Evolutionary conservation across 1,140 invertebrate species (phyloP).

Genomic region (Mizuhopecten yessoensis): DNA sequence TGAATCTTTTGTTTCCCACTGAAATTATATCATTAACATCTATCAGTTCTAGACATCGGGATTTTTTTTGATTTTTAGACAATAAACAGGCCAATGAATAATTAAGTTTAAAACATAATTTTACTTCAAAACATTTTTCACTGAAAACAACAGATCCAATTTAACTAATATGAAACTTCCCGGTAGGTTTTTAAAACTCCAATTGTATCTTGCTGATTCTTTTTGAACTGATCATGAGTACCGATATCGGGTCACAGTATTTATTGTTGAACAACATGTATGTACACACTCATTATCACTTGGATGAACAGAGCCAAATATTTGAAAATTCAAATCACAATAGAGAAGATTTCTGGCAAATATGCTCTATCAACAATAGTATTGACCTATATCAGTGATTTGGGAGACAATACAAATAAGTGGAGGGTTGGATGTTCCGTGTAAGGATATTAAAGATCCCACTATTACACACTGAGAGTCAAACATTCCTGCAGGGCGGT

Average conservation of each 20-base stretch:
- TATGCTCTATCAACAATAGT: background rate
- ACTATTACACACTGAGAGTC: background rate
- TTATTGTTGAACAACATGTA: background rate
- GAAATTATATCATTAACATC: no score
- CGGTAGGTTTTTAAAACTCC: no score
- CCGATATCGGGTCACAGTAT: background rate
- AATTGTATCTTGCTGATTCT: no score
- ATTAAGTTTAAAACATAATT: no score
- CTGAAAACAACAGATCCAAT: no score
- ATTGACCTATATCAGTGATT: conserved; percentile 28
- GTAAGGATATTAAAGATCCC: background rate
- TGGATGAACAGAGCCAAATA: background rate
- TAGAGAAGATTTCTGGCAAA: background rate
- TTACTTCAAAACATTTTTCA: no score
- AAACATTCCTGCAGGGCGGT: background rate
- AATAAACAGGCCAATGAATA: no score
- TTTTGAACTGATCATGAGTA: background rate
- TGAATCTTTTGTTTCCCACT: no score
- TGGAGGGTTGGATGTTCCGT: background rate
- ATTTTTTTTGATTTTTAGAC: no score
- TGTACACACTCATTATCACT: background rate
- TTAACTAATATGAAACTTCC: no score
- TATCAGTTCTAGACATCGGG: no score
- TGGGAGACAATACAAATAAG: background rate
- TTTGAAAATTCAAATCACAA: background rate